phyloP scores from a whole-genome alignment of 2,888 invertebrate species.

The Clivina fossor region DNA sequence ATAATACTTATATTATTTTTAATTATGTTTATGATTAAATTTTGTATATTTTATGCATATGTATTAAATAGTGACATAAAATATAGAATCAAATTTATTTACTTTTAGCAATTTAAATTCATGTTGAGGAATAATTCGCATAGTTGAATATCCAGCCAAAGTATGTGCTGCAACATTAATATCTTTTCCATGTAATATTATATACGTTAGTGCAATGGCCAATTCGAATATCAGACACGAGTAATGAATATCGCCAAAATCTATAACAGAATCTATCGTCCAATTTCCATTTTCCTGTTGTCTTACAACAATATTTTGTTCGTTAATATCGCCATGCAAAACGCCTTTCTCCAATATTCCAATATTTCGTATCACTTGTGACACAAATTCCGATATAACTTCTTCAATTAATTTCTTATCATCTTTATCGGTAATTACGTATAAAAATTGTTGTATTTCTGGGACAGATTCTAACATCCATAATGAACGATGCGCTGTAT shows the following conservation, averaged over 20 bases:
- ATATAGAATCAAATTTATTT: too few species aligned
- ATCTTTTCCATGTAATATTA: slow-evolving; percentile 69
- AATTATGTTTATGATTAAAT: too few species aligned
- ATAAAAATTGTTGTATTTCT: slow-evolving; percentile 68
- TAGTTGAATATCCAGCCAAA: slow-evolving; percentile 73
- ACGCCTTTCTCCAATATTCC: slow-evolving; percentile 66
- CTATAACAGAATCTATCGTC: slow-evolving; percentile 71
- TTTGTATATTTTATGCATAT: too few species aligned
- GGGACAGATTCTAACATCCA: slow-evolving; percentile 78
- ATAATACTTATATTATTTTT: too few species aligned
- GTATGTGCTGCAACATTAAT: slow-evolving; percentile 66
- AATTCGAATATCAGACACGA: slow-evolving; percentile 81
- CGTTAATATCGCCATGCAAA: slow-evolving; percentile 91
- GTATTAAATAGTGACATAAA: too few species aligned
- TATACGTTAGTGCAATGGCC: slow-evolving; percentile 78
- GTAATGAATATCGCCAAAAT: slow-evolving; percentile 81
- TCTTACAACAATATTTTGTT: slow-evolving; percentile 74
- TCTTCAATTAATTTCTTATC: slow-evolving; percentile 63
- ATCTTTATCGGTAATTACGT: slow-evolving; percentile 65
- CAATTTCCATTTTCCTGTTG: slow-evolving; percentile 53
- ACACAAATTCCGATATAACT: slow-evolving; percentile 65
- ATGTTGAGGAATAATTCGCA: slow-evolving; percentile 59
- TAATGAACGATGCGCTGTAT: slow-evolving; percentile 64
- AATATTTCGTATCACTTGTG: slow-evolving; percentile 62
- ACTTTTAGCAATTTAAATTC: slow-evolving; percentile 72